These are phyloP conservation scores for Apis florea DNA, from an alignment of 1,140 invertebrate species.

Conservation along the genomic window DNA sequence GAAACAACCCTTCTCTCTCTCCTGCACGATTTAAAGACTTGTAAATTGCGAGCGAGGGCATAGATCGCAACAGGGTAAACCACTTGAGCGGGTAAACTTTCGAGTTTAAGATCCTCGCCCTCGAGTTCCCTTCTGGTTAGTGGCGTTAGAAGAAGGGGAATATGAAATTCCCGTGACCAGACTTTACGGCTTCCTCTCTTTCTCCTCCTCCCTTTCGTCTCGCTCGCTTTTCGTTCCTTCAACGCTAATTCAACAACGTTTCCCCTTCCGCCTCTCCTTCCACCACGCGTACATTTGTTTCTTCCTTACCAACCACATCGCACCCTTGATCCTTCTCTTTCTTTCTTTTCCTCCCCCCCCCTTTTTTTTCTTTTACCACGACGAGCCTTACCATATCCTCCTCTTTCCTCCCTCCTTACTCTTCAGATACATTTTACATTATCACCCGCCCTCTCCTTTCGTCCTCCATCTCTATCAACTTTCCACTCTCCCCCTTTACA, in stretches of 20 bases:
- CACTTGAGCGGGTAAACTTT: constrained; percentile 63
- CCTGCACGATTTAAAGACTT: constrained; percentile 53
- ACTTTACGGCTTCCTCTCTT: constrained; percentile 54
- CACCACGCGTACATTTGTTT: neutral
- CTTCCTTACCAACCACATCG: neutral
- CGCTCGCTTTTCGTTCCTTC: neutral
- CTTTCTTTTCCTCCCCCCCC: too few relatives aligned
- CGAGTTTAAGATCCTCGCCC: constrained; percentile 59
- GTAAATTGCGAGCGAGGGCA: constrained; percentile 54
- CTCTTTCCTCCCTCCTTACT: neutral
- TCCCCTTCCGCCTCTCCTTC: neutral
- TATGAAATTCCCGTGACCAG: constrained; percentile 57
- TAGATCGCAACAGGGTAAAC: constrained; percentile 44
- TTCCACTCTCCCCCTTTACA: neutral
- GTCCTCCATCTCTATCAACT: constrained; percentile 11
- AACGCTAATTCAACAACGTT: neutral
- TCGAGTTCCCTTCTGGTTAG: constrained; percentile 8
- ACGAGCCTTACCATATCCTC: neutral
- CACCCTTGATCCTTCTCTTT: neutral
- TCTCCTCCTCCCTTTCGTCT: neutral
- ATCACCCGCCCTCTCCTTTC: neutral
- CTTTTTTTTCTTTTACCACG: neutral
- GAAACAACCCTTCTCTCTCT: constrained; percentile 37
- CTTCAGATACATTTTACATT: neutral
- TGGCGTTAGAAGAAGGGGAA: constrained; percentile 47